Evolutionary conservation across 2,888 invertebrate species (phyloP).

Genomic region (Neoitamus cyanurus): DNA sequence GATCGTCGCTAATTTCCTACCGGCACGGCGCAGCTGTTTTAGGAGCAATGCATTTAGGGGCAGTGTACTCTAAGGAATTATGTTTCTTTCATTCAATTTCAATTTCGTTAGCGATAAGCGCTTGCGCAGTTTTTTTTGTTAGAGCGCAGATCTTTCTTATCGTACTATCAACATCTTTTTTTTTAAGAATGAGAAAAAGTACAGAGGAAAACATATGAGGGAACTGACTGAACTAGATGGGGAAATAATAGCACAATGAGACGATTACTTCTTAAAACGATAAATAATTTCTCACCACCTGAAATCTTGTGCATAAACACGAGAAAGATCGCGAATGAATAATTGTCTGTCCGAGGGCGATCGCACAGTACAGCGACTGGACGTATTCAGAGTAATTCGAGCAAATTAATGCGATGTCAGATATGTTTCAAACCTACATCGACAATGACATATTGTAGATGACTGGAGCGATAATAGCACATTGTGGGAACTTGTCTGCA

Average conservation of each 20-base stretch:
- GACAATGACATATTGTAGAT: constrained; percentile 38
- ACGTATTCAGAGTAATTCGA: constrained; percentile 42
- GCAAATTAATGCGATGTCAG: constrained; percentile 48
- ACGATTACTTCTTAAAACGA: not conserved
- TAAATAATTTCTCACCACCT: constrained; percentile 31
- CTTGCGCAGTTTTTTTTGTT: not conserved
- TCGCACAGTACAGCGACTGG: not conserved
- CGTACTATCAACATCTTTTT: not conserved
- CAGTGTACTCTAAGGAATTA: not conserved
- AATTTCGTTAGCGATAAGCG: not conserved
- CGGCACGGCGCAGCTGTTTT: not conserved
- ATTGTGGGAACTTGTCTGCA: constrained; percentile 17
- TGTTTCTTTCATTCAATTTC: not conserved
- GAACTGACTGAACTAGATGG: not conserved
- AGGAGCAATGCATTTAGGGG: not conserved
- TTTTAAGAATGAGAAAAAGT: not conserved
- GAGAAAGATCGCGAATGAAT: not conserved
- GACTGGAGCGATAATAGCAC: not conserved
- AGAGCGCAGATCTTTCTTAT: not conserved
- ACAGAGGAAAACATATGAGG: not conserved
- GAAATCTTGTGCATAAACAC: constrained; percentile 22
- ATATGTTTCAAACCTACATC: constrained; percentile 33
- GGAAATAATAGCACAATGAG: not conserved
- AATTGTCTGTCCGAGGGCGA: constrained; percentile 8
- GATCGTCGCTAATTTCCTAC: not conserved